Percentiles rank a stretch among this genome's conserved stretches.
phyloP scores from a whole-genome alignment of 2,113 vertebrate genomes.

The Chascanopsetta lugubris region DNA sequence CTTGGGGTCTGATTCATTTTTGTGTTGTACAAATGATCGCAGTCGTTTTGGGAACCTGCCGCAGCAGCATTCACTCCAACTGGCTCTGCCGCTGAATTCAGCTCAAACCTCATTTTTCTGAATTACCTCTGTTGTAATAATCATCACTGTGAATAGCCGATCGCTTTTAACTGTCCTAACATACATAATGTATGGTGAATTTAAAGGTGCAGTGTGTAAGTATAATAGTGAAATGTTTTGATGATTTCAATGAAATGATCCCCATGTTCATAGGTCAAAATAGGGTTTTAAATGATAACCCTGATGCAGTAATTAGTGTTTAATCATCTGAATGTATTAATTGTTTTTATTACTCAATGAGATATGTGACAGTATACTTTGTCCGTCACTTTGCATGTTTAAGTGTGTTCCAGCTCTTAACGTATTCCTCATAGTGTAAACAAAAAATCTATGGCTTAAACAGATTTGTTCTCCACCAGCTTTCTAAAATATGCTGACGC shows the following conservation, averaged over 20 bases:
- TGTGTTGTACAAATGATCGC: conserved; percentile 5
- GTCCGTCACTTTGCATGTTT: too few relatives aligned
- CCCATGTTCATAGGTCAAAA: too few relatives aligned
- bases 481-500: conserved; percentile 11
- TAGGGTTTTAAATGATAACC: too few relatives aligned
- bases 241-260: too few relatives aligned
- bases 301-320: too few relatives aligned
- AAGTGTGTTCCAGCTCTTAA: background rate
- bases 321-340: too few relatives aligned
- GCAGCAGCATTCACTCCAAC: conserved; percentile 14
- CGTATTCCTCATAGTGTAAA: background rate
- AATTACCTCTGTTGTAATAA: background rate
- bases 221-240: too few relatives aligned
- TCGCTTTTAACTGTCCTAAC: too few relatives aligned
- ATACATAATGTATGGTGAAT: background rate
- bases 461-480: conserved; percentile 9
- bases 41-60: conserved; percentile 25
- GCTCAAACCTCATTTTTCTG: conserved; percentile 5
- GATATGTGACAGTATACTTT: too few relatives aligned
- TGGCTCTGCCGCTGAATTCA: conserved; percentile 5
- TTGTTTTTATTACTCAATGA: too few relatives aligned
- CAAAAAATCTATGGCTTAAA: background rate
- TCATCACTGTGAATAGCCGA: background rate
- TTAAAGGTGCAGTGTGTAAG: too few relatives aligned
- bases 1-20: conserved; percentile 14